Evolutionary conservation across 1,140 invertebrate species (phyloP).

Genomic region (Drosophila quadrilineata): DNA sequence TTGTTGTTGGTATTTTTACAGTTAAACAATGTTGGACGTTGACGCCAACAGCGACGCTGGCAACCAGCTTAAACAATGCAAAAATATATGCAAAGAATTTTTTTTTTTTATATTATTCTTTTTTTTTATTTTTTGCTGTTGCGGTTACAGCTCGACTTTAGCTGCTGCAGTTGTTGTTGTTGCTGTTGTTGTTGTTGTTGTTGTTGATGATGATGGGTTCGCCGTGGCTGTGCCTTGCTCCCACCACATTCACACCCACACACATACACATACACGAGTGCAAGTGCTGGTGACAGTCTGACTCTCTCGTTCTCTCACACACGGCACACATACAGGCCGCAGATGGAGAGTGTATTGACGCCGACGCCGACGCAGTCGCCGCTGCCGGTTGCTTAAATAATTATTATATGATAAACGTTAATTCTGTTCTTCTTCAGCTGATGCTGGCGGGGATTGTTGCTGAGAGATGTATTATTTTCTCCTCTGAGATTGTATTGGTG

Average conservation of each 20-base stretch:
- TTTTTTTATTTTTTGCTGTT: too few relatives aligned
- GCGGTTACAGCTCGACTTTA: constrained; percentile 8
- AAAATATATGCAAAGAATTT: constrained; percentile 39
- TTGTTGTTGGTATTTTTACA: constrained; percentile 34
- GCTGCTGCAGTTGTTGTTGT: constrained; percentile 17
- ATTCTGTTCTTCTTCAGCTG: constrained; percentile 41
- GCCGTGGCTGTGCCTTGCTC: constrained; percentile 31
- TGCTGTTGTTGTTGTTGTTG: constrained; percentile 19
- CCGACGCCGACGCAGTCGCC: background rate
- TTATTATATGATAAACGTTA: too few relatives aligned
- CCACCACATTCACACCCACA: constrained; percentile 39
- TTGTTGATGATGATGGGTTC: constrained; percentile 21
- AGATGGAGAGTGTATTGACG: background rate
- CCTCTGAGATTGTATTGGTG: too few relatives aligned
- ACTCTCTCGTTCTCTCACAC: constrained; percentile 8
- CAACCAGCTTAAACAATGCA: constrained; percentile 40
- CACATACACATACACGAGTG: constrained; percentile 17
- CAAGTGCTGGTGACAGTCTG: background rate
- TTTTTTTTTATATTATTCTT: too few relatives aligned
- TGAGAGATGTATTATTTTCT: too few relatives aligned
- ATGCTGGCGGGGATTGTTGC: constrained; percentile 2
- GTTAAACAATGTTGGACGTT: constrained; percentile 19
- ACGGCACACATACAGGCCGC: constrained; percentile 10
- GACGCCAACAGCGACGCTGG: constrained; percentile 12
- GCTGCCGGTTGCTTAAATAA: constrained; percentile 26